Evolutionary conservation across 1,140 invertebrate genomes (phyloP).

Genomic region (Tetramorium alpestre): DNA sequence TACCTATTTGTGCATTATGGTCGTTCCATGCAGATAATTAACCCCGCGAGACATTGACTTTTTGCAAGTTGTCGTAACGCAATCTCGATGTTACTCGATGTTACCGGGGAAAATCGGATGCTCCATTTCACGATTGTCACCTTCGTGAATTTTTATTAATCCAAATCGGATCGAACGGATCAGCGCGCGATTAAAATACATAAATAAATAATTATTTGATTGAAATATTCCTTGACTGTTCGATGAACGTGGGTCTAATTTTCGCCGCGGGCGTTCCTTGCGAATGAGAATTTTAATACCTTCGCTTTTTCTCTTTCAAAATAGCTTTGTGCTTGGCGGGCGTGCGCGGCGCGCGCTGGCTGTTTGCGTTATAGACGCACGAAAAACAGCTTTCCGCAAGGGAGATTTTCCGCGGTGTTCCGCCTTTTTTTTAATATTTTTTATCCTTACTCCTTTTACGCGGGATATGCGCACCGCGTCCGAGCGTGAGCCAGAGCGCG

Average conservation of each 20-base stretch:
- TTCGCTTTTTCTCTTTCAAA: background rate
- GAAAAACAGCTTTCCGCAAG: constrained; percentile 48
- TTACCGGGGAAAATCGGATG: background rate
- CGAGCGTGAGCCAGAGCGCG: constrained; percentile 39
- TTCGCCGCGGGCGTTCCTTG: background rate
- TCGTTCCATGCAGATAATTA: constrained; percentile 33
- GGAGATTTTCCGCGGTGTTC: constrained; percentile 25
- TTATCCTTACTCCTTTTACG: constrained; percentile 18
- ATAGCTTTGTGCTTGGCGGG: constrained; percentile 8
- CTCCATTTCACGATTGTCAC: background rate
- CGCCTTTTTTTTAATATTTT: background rate
- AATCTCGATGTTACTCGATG: background rate
- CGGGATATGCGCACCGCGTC: constrained; percentile 51
- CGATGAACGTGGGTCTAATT: constrained; percentile 14
- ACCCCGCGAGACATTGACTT: background rate
- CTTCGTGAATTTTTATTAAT: background rate
- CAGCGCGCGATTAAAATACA: background rate
- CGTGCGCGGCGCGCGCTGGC: background rate
- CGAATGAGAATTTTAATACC: constrained; percentile 45
- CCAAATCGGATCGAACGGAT: background rate
- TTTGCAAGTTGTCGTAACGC: background rate
- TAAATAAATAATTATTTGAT: background rate
- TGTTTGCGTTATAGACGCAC: constrained; percentile 35
- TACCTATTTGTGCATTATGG: constrained; percentile 33
- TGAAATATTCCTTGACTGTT: background rate